Base-by-base conservation (phyloP, 2,888 invertebrate species). In the Tholera decimalis region DNA sequence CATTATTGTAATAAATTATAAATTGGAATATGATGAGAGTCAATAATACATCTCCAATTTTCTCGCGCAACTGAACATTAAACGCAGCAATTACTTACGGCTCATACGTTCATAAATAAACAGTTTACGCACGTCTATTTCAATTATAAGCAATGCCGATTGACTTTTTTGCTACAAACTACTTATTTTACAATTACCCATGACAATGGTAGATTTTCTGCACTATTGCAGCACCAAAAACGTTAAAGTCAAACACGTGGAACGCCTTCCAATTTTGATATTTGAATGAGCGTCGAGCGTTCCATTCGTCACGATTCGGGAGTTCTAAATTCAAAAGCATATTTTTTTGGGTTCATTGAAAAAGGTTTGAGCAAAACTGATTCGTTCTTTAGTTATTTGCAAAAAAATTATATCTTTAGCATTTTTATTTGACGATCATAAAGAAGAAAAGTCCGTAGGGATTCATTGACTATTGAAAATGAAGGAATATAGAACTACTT, bases 221-320 rank as follows among this genome's bases (percentile, higher is more conserved):
- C 90, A 73, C 86, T 88, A 90, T 91, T 92, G 92, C 91, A 91
- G 91, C 80, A 82, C 60, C 77, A 73, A 85, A 85, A 87, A 88
- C 87, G 85, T 87, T 84, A 83, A 91, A 92, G 92, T 93, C 91
- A 92, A 93, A 91, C 88, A 88, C 86, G 88, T 87, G 90, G 85
- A 91, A 91, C 93, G 93, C 92, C 90, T 93, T 91, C 92, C 72
- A 91, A 91, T 88, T 90, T 91, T 84, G 83, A 89, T 89, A 88
- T 85, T 79, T 87, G 87, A 88, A 88, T 85, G 84, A 84, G 73
- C 85, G 79, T 49, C 18, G 78, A 83, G 77, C 73, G 83, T 77
- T 86, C 78, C 83, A 89, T 93, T 92, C 92, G 93, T 90, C 87
- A 90, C 91, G 90, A 86, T 87, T 87, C 82, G 72, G 83, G 82